Percentiles rank a stretch among this genome's conserved stretches.
Conservation (phyloP, 2,797 vertebrate genomes). For the Acipenser ruthenus region DNA sequence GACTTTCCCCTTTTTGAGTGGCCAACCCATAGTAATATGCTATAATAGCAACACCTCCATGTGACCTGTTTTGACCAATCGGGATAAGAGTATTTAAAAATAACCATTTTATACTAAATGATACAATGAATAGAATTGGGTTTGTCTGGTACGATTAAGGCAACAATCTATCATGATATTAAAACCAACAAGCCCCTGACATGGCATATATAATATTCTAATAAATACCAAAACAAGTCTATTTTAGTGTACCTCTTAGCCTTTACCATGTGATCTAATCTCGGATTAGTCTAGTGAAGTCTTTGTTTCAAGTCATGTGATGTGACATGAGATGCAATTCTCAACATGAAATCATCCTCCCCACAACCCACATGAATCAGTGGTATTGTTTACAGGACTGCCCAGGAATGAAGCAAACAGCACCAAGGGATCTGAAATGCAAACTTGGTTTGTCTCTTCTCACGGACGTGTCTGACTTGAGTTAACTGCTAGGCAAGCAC, state of each 20-base stretch:
- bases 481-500: slow-evolving; percentile 38
- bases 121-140: no score
- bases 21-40: no score
- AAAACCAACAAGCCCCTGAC: no score
- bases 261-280: neutral
- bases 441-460: slow-evolving; percentile 17
- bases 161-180: no score
- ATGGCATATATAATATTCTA: no score
- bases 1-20: no score
- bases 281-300: neutral
- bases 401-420: neutral
- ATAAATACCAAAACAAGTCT: no score
- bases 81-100: no score
- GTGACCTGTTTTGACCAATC: no score
- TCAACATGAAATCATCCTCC: neutral
- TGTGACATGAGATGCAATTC: neutral
- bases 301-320: slow-evolving; percentile 1
- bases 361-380: slow-evolving; percentile 2
- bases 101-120: no score
- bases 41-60: no score
- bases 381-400: slow-evolving; percentile 12
- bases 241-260: neutral
- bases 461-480: slow-evolving; percentile 36
- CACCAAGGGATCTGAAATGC: slow-evolving; percentile 28
- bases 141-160: no score